Conservation (phyloP, 2,888 invertebrate species). For the Apeira syringaria region DNA sequence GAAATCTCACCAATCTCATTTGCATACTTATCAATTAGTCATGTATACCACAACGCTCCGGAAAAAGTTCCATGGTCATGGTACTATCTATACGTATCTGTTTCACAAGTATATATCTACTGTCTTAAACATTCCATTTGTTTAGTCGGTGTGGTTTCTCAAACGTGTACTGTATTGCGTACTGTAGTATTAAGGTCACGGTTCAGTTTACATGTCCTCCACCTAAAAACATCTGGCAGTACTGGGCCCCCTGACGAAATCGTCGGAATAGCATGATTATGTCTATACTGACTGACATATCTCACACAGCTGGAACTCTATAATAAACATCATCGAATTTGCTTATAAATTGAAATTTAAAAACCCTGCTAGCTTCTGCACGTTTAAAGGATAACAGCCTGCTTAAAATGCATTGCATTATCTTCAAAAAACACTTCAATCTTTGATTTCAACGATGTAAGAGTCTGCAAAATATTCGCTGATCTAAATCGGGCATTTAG, state of each 20-base stretch:
- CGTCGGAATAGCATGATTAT: too few relatives aligned
- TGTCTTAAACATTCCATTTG: constrained; percentile 22
- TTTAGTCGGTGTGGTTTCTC: constrained; percentile 41
- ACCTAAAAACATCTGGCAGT: not conserved
- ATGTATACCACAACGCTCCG: too few relatives aligned
- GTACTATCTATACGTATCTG: too few relatives aligned
- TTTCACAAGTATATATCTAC: constrained; percentile 8
- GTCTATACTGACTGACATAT: too few relatives aligned
- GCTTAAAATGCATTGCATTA: not conserved
- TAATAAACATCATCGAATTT: not conserved
- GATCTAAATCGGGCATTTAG: not conserved
- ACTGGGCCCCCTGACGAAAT: constrained; percentile 2
- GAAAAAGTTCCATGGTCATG: too few relatives aligned
- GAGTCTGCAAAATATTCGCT: not conserved
- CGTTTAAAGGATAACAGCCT: not conserved
- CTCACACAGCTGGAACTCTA: too few relatives aligned
- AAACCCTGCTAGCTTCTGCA: not conserved
- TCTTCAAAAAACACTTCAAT: not conserved
- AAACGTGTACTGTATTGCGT: constrained; percentile 21
- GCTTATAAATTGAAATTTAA: not conserved
- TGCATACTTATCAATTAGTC: too few relatives aligned
- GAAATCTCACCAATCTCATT: too few relatives aligned
- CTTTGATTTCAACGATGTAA: not conserved
- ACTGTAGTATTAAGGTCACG: constrained; percentile 22
- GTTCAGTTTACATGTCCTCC: constrained; percentile 13